Base-by-base conservation (phyloP, 2,797 vertebrate genomes). In the Sebastes vulpes region DNA sequence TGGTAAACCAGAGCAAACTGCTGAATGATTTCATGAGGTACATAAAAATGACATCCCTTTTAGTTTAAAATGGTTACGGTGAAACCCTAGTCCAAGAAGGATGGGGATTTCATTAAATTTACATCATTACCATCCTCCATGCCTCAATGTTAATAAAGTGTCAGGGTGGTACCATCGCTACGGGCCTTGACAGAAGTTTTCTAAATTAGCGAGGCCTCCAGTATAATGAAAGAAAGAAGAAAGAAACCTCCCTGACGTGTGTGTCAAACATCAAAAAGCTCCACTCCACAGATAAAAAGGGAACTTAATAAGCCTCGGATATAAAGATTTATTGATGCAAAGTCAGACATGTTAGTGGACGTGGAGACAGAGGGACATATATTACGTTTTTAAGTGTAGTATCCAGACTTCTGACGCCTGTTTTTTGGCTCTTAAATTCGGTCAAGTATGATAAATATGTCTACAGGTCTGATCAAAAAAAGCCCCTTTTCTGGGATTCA, bases 191-290 rank as follows among this genome's bases (percentile, higher is more conserved):
- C 89, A 92, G 85, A 85, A 64, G 88, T 87, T 95, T 94, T 86
- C 77, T 80, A 92, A 92, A 93, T 94, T 82, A 93, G 81, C 69
- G 58, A 59, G 54, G 70, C 74, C 64, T 70, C 74, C 46, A 5
- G 54, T 60, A 52, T 84, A 89, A 92, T 70, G 78, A 90, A 89
- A 88, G 65, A 59, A 54, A 82, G 74, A 68, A 83, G 72, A 87
- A 82, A 65, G 74, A 79, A 87, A 77, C 25, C 75, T 76, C 58
- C 18, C 48, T 48, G 83, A 82, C 89, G 89, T 90, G 75, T 86
- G 89, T 77, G 88, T 87, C 84, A 74, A 83, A 90, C 91, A 92
- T 95, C 87, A 94, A 93, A 94, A 81, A 42, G 28, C 66, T 65
- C 35, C 69, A n/a, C 38, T 85, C 71, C 58, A 65, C 65, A 86